Percentiles rank a stretch among this genome's conserved stretches.
Evolutionary conservation across 2,797 vertebrate species (phyloP).

Genomic region (Neosilurus hyrtlii): DNA sequence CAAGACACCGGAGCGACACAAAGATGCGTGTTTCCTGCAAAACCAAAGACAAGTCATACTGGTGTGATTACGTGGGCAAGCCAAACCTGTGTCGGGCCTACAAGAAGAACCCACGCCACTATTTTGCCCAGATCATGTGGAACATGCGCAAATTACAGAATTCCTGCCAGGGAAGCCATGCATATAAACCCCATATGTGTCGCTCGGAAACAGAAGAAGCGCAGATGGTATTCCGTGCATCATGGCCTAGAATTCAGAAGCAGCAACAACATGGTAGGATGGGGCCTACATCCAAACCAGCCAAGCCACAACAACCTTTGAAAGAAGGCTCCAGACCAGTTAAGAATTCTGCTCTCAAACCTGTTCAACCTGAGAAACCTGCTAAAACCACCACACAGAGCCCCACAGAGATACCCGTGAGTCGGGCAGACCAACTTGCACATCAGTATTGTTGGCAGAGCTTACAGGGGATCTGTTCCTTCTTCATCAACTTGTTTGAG

Average conservation of each 20-base stretch:
- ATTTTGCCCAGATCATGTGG: conserved; percentile 80
- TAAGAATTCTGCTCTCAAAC: conserved; percentile 39
- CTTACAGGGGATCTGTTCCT: conserved; percentile 78
- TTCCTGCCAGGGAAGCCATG: conserved; percentile 72
- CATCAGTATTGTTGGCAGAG: conserved; percentile 82
- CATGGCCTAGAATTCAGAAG: conserved; percentile 61
- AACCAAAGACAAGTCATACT: conserved; percentile 71
- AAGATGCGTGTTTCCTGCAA: conserved; percentile 79
- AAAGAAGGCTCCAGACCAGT: conserved; percentile 56
- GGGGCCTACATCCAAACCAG: conserved; percentile 50
- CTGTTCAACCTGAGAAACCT: conserved; percentile 34
- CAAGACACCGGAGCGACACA: conserved; percentile 67
- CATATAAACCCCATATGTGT: conserved; percentile 77
- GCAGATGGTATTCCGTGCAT: conserved; percentile 73
- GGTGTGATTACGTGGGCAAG: conserved; percentile 76
- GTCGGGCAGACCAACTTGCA: conserved; percentile 72
- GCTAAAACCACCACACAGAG: conserved; percentile 45
- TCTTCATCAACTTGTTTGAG: conserved; percentile 79
- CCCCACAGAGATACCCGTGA: conserved; percentile 50
- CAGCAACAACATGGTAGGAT: conserved; percentile 35
- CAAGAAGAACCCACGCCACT: conserved; percentile 78
- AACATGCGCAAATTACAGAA: conserved; percentile 77
- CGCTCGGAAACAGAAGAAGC: conserved; percentile 73
- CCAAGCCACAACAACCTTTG: conserved; percentile 56
- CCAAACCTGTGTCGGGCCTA: conserved; percentile 77